Evolutionary conservation across 1,140 invertebrate species (phyloP), one percentile per base, ranked within the genome.

Genomic region (Zaprionus tsacasi): DNA sequence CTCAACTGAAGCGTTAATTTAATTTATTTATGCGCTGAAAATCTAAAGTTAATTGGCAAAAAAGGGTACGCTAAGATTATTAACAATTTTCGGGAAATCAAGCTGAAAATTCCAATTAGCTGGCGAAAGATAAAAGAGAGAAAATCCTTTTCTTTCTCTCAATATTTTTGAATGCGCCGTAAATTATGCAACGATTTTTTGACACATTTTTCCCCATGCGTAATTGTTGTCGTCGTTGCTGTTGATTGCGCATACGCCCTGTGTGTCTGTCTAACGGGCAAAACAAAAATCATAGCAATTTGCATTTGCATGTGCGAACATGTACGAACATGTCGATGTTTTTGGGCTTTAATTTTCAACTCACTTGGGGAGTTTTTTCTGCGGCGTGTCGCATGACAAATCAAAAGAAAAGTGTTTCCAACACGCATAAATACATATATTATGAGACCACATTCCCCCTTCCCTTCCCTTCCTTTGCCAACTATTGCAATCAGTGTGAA

Each of bases 401-500:
- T 61, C 66, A 74, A 70, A 68, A 45, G 58, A 69, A 74, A 70
- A 59, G 67, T 65, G 30, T 74, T 70, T 74, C 52, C 52, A 58
- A 70, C 52, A 75, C 59, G 72, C 72, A 75, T 75, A 75, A 75
- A 75, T 75, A 71, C 73, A 76, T 76, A 76, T 72, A 76, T 76
- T 70, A 70, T 70, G 43, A 75, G 38, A 8, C 63, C 40, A 17
- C 13, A 11, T 17, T 11, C 50, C 25, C 6, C 27, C 5, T 7
- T 5, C 27, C 50, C 2, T 11, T 2, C 50, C 25, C 25, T 52
- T 40, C 50, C 15, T 74, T 27, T 36, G 21, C 30, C 65, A 88
- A 88, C 78, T 83, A 89, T 83, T 83, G 83, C 83, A 88, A 88
- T 88, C 83, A 88, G 85, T 74, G 85, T 78, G 74, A 89, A 88